Base-by-base conservation (phyloP, 1,140 invertebrate species). In the Aphelinus certus region DNA sequence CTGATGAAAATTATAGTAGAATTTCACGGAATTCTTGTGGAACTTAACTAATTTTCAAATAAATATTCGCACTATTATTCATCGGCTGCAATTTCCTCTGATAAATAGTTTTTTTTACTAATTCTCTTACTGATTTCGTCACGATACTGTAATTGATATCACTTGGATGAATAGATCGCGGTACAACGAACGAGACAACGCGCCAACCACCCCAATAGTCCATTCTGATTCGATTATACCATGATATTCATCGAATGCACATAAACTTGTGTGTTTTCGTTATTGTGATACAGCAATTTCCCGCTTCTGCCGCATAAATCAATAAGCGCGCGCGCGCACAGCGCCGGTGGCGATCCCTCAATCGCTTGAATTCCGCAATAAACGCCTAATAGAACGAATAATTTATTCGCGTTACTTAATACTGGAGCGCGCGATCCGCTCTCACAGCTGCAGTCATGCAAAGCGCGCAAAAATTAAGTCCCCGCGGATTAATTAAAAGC, bases 401-500 rank as follows among this genome's bases (percentile, higher is more conserved):
- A 73, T 73, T 73, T 68, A 73, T 73, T 73, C 56, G 57, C 43
- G 10, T 56, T 61, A 47, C 53, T 9, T 45, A 72, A 65, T 49
- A 7, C 10, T 43, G 51, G 26, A 51, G 42, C 10, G 60, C 42
- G 5, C 6, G 46, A 55, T 26, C 26, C 26, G 26, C 26, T 26
- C 26, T 26, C 26, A 3, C 42, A 7, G 7, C 26, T 45, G 3
- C 42, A 2, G 42, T 42, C 48, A 71, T 55, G 49, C 60, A 63
- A 63, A 72, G 26, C 55, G 45, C 64, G 72, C 42, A 62, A 66
- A 60, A 66, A 66, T 61, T 47, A 66, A 60, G 55, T 61, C 47
- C 57, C 61, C 61, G 66, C 43, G 69, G 64, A 75, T 75, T 63
- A 57, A 75, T 68, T 64, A 75, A 69, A 75, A 43, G 26, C 26